Evolutionary conservation across 2,113 vertebrate species (phyloP), one percentile per base, ranked within the genome.

Genomic region (Lophura nycthemera): DNA sequence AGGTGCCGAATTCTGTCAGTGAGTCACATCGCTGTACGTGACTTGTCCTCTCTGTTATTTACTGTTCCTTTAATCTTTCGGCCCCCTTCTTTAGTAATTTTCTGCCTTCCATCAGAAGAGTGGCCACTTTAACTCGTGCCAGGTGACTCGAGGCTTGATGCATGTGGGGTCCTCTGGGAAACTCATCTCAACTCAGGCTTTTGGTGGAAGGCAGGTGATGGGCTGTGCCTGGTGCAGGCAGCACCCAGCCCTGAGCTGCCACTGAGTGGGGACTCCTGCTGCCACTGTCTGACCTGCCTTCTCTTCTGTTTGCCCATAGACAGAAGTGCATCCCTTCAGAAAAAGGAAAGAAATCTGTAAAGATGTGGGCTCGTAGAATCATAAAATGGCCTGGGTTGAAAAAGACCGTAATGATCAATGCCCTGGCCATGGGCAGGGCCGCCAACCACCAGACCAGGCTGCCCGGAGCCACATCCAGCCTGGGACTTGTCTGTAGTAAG

Each of bases 11-110:
- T 91, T 92, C 77, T 83, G 25, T 74, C 71, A 34, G 64, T 95
- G 95, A 94, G 65, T 95, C 92, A 85, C 52, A 65, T 73, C 21
- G 64, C 75, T 80, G 32, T 47, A n/a, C n/a, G 72, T 88, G 50
- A 54, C 66, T 65, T 73, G 74, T 85, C 36, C 52, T 74, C 83
- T 83, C 59, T 92, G 70, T 88, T 96, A 91, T 91, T 95, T 95
- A 65, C 85, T 69, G 48, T 70, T 92, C 72, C 79, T 91, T 88
- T 92, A 82, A 92, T 94, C 88, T 78, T 75, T 57, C 42, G 4
- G 45, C 60, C 27, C 9, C 27, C 73, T 89, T 88, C 86, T 65
- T 89, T 91, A 91, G 75, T 40, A 38, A 80, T 67, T 91, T 95
- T 90, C 57, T 88, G 73, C 76, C 56, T 30, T 69, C 47, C 6